Evolutionary conservation across 2,888 invertebrate genomes (phyloP), one percentile per base, ranked within the genome.

Genomic region (Ceratothoa steindachneri): DNA sequence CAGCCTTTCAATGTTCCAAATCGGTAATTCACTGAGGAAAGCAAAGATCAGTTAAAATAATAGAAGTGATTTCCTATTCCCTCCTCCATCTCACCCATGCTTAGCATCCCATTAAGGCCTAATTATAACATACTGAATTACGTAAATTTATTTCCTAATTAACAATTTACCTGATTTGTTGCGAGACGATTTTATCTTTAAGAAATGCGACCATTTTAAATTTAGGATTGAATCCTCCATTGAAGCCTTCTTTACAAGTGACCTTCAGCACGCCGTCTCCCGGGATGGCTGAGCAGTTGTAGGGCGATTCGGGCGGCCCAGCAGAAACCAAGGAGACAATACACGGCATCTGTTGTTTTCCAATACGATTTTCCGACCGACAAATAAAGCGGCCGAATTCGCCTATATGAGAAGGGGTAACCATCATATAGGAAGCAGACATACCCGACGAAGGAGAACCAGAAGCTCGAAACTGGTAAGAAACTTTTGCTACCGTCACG

Each of bases 291-390:
- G 64, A 19, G 31, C 71, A 71, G 66, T 71, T 64, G 22, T 24
- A 22, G 1, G 71, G 71, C 7, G 71, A 66, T 24, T 71, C 71
- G 19, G 71, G 71, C 7, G 66, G 66, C 22, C 71, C 71, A 19
- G 67, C 60, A 3, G 60, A 60, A 15, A 60, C 60, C 22, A 60
- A 24, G 1, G 60, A 60, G 22, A 60, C 60, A 1, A 60, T 60
- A 3, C 60, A 60, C n/a, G 60, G 60, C 60, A 60, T 60, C 19
- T 24, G n/a, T 60, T 60, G 60, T 24, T n/a, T 24, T 15, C 60
- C 60, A 12, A 60, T 3, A 2, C 60, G 19, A 24, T n/a, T 60
- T 3, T 60, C 24, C 12, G 60, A n/a, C 27, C 60, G 2, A 7
- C 60, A 60, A 3, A 60, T 60, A 60, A 60, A 60, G 2, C 9